phyloP scores from a whole-genome alignment of 1,140 invertebrate species.

The Aphaenogaster ashmeadi region DNA sequence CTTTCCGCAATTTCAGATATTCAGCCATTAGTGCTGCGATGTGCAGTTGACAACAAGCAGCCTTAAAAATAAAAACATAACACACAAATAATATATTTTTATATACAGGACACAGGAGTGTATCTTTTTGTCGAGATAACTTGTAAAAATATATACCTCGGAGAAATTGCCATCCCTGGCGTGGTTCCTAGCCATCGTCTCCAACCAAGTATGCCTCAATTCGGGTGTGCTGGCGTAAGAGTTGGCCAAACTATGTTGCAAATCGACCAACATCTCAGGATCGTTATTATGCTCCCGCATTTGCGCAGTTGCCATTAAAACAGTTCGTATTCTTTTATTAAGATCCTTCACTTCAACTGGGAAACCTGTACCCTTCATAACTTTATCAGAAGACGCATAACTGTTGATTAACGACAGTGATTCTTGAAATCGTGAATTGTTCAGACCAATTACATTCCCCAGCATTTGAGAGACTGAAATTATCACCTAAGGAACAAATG shows the following conservation, averaged over 20 bases:
- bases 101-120: background rate
- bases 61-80: conserved; percentile 85
- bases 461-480: conserved; percentile 97
- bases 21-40: conserved; percentile 97
- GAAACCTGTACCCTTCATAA: conserved; percentile 96
- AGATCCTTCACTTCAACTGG: conserved; percentile 96
- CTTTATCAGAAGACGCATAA: conserved; percentile 96
- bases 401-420: conserved; percentile 97
- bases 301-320: conserved; percentile 97
- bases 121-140: background rate
- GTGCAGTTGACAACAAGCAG: conserved; percentile 95
- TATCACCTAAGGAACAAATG: conserved; percentile 89
- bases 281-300: conserved; percentile 96
- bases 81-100: background rate
- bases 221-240: conserved; percentile 98
- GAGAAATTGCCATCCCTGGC: conserved; percentile 93
- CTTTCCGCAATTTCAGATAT: conserved; percentile 93
- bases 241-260: conserved; percentile 97
- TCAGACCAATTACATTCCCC: conserved; percentile 94
- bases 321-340: conserved; percentile 96
- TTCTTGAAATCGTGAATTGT: conserved; percentile 96
- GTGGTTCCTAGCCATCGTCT: conserved; percentile 96
- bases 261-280: conserved; percentile 96
- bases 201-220: conserved; percentile 96
- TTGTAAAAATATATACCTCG: conserved; percentile 85